Base-by-base conservation (phyloP, 2,888 invertebrate genomes). In the Thecocarcelia acutangulata region DNA sequence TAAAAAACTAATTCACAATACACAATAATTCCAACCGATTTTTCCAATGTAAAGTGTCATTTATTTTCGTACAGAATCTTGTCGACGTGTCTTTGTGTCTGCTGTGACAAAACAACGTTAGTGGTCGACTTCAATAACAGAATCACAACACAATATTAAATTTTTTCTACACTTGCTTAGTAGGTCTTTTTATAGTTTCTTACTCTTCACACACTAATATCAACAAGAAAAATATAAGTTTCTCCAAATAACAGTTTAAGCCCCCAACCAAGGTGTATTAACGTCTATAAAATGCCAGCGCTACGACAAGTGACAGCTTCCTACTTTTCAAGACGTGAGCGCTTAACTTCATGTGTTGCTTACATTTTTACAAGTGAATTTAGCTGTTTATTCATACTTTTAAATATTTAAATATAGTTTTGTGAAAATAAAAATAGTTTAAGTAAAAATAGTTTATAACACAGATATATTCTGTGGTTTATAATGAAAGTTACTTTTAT, bases 81-180 rank as follows among this genome's bases (percentile, higher is more conserved):
- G 85, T 84, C 84, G 85, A 85, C 85, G 85, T 85, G 85, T 85
- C 84, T 63, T 44, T 63, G 24, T 73, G 37, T 12, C 56, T 48
- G 13, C 40, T 33, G 17, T n/a, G 66, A 61, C 48, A 33, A 66
- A 66, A 59, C 37, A n/a, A 74, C 12, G 63, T 63, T 66, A 21
- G 11, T 37, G 12, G 5, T 54, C 52, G 37, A 19, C 70, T 73
- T 59, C 48, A 44, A 50, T 9, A 52, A 13, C 33, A 50, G 54
- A 44, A 28, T 15, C 5, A 58, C 28, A 44, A 40, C 19, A 56
- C 28, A 15, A 24, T 19, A 33, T 33, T 9, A 33, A 5, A 44
- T 13, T 52, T 44, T 42, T 50, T 54, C 12, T 56, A 17, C n/a
- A 66, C 28, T 33, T n/a, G 13, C 11, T 11, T 40, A 15, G 33